Percentiles rank a stretch among this genome's conserved stretches.
Evolutionary conservation across 2,888 invertebrate species (phyloP).

Genomic region (Tetranychus truncatus): DNA sequence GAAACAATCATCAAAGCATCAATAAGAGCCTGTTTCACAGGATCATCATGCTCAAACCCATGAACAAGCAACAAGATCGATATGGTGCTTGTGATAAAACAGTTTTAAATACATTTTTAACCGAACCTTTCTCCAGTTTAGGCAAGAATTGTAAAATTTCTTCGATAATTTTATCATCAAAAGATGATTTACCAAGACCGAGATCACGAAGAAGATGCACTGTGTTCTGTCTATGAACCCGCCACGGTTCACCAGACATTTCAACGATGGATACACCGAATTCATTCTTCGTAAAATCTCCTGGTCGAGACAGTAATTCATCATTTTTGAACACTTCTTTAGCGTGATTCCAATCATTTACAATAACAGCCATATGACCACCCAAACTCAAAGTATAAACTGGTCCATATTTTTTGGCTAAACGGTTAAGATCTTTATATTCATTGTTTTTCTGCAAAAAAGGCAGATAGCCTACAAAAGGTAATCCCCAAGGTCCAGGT

Average conservation of each 20-base stretch:
- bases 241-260: not conserved
- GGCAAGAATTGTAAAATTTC: not conserved
- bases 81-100: not conserved
- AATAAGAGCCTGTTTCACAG: not conserved
- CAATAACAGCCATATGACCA: not conserved
- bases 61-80: not conserved
- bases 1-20: not conserved
- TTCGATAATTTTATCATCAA: not conserved
- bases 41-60: not conserved
- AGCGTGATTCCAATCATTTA: not conserved
- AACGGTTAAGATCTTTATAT: not conserved
- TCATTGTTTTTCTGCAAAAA: not conserved
- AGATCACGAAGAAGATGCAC: not conserved
- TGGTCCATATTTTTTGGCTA: constrained; percentile 4
- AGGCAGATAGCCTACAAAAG: not conserved
- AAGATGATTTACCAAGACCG: not conserved
- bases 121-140: not conserved
- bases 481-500: not conserved
- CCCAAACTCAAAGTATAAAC: not conserved
- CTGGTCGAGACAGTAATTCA: not conserved
- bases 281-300: not conserved
- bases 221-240: not conserved
- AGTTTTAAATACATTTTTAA: not conserved
- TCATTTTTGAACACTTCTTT: not conserved
- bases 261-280: not conserved